Conservation (phyloP, 2,888 invertebrate species). For the Elegia similella region DNA sequence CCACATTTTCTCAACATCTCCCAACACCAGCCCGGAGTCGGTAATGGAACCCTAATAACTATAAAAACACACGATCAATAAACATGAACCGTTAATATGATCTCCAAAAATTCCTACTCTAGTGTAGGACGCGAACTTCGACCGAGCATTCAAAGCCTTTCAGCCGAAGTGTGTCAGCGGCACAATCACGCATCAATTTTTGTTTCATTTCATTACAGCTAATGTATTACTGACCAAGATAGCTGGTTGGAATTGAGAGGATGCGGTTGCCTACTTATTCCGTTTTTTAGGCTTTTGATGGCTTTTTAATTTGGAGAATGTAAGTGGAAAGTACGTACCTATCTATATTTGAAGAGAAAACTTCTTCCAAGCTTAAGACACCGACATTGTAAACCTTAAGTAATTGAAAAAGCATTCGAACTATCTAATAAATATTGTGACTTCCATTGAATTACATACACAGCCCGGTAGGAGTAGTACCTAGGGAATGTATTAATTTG, state of each 20-base stretch:
- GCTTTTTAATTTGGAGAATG: background rate
- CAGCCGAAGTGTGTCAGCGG: conserved; percentile 6
- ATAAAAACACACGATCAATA: background rate
- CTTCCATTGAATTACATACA: too few relatives aligned
- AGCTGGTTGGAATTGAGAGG: background rate
- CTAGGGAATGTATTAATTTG: too few relatives aligned
- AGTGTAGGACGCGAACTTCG: conserved; percentile 15
- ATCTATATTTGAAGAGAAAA: too few relatives aligned
- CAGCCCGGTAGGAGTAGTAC: too few relatives aligned
- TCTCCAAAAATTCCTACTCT: background rate
- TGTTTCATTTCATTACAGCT: conserved; percentile 6
- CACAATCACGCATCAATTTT: conserved; percentile 8
- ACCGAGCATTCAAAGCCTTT: background rate
- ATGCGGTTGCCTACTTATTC: background rate
- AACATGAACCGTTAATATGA: conserved; percentile 1
- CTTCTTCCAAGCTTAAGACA: too few relatives aligned
- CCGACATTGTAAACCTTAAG: too few relatives aligned
- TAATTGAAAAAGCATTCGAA: too few relatives aligned
- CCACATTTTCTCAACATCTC: too few relatives aligned
- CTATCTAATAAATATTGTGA: too few relatives aligned
- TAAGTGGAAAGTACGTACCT: too few relatives aligned
- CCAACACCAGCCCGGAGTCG: too few relatives aligned
- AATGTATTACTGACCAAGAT: conserved; percentile 5
- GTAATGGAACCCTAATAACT: background rate
- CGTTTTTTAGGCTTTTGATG: conserved; percentile 2